phyloP scores from a whole-genome alignment of 2,888 invertebrate species.

The Pemphredon lugubris region DNA sequence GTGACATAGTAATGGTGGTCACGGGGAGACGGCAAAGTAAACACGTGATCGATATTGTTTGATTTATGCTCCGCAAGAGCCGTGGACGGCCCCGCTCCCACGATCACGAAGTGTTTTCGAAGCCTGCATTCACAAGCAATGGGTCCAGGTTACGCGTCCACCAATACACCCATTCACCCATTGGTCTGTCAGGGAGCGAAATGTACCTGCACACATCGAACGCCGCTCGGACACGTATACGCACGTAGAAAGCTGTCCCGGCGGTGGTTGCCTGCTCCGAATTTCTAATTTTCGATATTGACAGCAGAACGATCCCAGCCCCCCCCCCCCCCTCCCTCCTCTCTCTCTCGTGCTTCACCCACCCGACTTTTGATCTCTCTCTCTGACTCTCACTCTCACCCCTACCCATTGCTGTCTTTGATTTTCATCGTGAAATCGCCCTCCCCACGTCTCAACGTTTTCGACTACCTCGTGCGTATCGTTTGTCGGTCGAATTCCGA shows the following conservation, averaged over 20 bases:
- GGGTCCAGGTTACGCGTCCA: constrained; percentile 31
- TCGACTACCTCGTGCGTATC: constrained; percentile 53
- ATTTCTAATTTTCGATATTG: constrained; percentile 65
- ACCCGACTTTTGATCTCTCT: background rate
- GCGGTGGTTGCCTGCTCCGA: constrained; percentile 43
- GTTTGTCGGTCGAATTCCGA: constrained; percentile 73
- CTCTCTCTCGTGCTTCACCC: background rate
- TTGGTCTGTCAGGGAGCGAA: constrained; percentile 12
- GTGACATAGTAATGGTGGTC: constrained; percentile 45
- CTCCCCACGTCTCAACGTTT: constrained; percentile 27
- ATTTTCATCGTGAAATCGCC: background rate
- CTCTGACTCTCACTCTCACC: constrained; percentile 31
- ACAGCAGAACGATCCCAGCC: constrained; percentile 49
- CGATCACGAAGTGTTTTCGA: constrained; percentile 59
- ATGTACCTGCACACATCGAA: constrained; percentile 16
- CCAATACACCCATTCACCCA: constrained; percentile 7
- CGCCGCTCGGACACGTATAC: constrained; percentile 22
- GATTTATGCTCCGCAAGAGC: constrained; percentile 60
- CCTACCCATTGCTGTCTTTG: background rate
- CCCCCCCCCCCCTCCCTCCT: background rate
- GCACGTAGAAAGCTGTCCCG: background rate
- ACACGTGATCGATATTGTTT: constrained; percentile 68
- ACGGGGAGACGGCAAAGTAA: constrained; percentile 52
- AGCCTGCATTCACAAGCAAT: constrained; percentile 49
- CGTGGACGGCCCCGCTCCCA: constrained; percentile 39